These are phyloP conservation scores for Phengaris alcon DNA, from an alignment of 2,888 invertebrate genomes.

Conservation along the genomic window DNA sequence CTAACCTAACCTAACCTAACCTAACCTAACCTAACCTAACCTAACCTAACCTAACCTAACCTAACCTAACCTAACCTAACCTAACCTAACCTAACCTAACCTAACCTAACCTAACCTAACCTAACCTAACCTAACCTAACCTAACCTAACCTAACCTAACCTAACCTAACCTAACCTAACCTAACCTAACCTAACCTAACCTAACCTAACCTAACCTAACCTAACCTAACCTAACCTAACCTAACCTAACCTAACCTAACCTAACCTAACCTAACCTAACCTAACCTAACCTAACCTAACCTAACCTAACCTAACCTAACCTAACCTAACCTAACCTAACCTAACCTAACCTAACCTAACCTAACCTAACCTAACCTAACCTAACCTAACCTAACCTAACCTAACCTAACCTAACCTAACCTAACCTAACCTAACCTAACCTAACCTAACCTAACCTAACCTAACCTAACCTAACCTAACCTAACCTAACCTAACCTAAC, in stretches of 20 bases:
- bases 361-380: slow-evolving; percentile 3
- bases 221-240: slow-evolving; percentile 3
- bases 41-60: slow-evolving; percentile 3
- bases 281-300: slow-evolving; percentile 3
- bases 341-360: slow-evolving; percentile 3
- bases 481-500: slow-evolving; percentile 3
- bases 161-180: slow-evolving; percentile 3
- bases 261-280: slow-evolving; percentile 3
- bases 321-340: slow-evolving; percentile 3
- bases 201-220: slow-evolving; percentile 3
- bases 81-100: slow-evolving; percentile 3
- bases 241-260: slow-evolving; percentile 3
- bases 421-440: slow-evolving; percentile 3
- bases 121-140: slow-evolving; percentile 3
- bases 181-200: slow-evolving; percentile 3
- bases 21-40: slow-evolving; percentile 3
- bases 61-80: slow-evolving; percentile 3
- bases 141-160: slow-evolving; percentile 3
- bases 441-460: slow-evolving; percentile 3
- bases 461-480: slow-evolving; percentile 3
- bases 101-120: slow-evolving; percentile 3
- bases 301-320: slow-evolving; percentile 3
- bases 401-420: slow-evolving; percentile 3
- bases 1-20: slow-evolving; percentile 3
- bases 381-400: slow-evolving; percentile 3